Evolutionary conservation across 53 echinoderm and acorn worm species (phyloP).

Genomic region (Stichopus horrens): DNA sequence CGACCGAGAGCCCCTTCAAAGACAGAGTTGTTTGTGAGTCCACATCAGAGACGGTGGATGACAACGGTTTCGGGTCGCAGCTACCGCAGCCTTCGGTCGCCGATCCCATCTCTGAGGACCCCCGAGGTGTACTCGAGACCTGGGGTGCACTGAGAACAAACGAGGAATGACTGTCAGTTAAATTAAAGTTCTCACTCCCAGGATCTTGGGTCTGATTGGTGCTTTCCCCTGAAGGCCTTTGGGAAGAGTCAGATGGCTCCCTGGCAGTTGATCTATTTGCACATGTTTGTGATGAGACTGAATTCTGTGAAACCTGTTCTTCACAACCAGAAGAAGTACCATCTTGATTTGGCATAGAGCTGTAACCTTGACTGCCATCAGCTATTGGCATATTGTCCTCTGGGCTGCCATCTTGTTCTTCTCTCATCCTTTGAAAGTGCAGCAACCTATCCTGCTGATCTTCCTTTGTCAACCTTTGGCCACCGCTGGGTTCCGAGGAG

Average conservation of each 20-base stretch:
- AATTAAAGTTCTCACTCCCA: not conserved
- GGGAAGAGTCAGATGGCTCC: not conserved
- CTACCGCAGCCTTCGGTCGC: not conserved
- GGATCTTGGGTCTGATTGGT: not conserved
- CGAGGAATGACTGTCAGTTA: not conserved
- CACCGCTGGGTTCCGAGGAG: not conserved
- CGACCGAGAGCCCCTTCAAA: not conserved
- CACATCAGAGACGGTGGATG: not conserved
- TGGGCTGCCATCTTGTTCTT: not conserved
- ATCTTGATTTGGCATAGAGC: not conserved
- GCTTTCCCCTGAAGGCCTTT: not conserved
- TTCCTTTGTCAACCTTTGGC: not conserved
- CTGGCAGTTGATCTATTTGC: too few relatives aligned
- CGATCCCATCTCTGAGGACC: not conserved
- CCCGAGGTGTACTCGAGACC: not conserved
- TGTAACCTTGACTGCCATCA: too few relatives aligned
- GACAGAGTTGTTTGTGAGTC: not conserved
- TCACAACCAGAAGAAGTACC: not conserved
- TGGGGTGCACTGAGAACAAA: not conserved
- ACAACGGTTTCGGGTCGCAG: not conserved
- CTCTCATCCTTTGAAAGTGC: not conserved
- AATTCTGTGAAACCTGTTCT: not conserved
- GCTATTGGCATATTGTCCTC: not conserved
- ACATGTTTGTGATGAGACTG: too few relatives aligned
- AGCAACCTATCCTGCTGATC: not conserved